phyloP scores from a whole-genome alignment of 2,888 invertebrate species.

The Cotesia congregata region DNA sequence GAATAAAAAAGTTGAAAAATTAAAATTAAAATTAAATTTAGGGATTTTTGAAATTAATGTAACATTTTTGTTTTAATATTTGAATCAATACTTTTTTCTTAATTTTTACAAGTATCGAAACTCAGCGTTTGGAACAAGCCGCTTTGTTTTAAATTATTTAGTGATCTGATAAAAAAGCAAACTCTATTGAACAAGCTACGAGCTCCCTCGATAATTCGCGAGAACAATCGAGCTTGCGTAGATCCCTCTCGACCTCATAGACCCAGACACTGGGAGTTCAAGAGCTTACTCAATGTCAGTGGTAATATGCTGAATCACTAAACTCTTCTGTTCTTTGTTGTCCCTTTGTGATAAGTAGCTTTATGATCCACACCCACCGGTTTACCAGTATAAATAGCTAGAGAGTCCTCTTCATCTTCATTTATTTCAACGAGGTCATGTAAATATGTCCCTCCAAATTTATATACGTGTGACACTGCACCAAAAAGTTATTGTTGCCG shows the following conservation, averaged over 20 bases:
- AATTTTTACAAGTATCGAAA: no score
- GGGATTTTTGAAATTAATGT: no score
- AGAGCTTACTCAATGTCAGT: conserved; percentile 26
- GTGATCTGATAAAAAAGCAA: neutral
- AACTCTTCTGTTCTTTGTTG: neutral
- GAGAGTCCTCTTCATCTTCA: neutral
- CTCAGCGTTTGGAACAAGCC: neutral
- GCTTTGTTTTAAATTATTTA: neutral
- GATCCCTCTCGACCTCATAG: conserved; percentile 23
- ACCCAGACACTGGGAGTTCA: conserved; percentile 20
- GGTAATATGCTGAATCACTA: conserved; percentile 31
- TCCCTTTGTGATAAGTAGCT: neutral
- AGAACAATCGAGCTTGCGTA: conserved; percentile 11
- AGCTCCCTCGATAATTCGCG: neutral
- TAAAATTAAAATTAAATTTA: no score
- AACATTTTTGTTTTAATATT: no score
- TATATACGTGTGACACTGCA: no score
- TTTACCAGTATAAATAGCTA: neutral
- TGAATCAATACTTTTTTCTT: neutral
- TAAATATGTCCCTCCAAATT: no score
- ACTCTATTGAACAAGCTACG: neutral
- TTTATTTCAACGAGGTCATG: neutral
- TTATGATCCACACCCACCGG: neutral
- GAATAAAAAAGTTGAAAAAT: no score
- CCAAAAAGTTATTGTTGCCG: no score